A percentile compares a stretch with the other conserved stretches of the same genome.
phyloP scores from a whole-genome alignment of 2,888 invertebrate genomes.

The Apodemia mormo region DNA sequence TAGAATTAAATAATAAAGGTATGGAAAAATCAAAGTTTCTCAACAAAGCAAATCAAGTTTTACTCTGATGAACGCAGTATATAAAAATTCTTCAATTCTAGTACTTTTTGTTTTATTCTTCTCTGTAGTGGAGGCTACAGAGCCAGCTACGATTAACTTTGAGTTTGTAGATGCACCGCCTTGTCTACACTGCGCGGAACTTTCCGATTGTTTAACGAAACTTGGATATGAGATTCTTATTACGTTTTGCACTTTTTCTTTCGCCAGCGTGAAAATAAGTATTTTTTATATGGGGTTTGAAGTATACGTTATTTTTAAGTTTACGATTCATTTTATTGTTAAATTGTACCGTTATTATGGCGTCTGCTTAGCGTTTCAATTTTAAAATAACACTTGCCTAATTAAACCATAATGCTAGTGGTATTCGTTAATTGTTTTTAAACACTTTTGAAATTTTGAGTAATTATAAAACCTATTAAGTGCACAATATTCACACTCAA shows the following conservation, averaged over 20 bases:
- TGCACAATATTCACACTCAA: too few relatives aligned
- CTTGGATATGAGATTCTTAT: constrained; percentile 38
- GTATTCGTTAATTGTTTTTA: too few relatives aligned
- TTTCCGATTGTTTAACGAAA: constrained; percentile 50
- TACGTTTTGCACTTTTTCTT: constrained; percentile 17
- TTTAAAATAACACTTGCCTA: neutral
- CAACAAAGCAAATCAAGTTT: constrained; percentile 8
- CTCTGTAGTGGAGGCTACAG: constrained; percentile 20
- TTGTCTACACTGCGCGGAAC: constrained; percentile 54
- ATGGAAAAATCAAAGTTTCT: neutral
- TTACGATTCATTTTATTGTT: neutral
- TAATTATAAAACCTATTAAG: too few relatives aligned
- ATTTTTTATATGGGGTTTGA: neutral
- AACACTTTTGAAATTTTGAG: too few relatives aligned
- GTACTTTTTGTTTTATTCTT: constrained; percentile 23
- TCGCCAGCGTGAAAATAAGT: neutral
- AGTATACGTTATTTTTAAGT: neutral
- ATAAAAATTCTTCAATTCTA: constrained; percentile 22
- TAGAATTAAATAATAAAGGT: neutral
- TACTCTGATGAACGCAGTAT: constrained; percentile 11
- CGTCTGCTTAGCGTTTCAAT: neutral
- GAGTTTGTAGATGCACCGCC: constrained; percentile 38
- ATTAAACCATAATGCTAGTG: too few relatives aligned
- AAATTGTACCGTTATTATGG: neutral
- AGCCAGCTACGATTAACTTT: constrained; percentile 53